A percentile compares a stretch with the other conserved stretches of the same genome.
Evolutionary conservation across 2,888 invertebrate genomes (phyloP).

Genomic region (Encarsia formosa): DNA sequence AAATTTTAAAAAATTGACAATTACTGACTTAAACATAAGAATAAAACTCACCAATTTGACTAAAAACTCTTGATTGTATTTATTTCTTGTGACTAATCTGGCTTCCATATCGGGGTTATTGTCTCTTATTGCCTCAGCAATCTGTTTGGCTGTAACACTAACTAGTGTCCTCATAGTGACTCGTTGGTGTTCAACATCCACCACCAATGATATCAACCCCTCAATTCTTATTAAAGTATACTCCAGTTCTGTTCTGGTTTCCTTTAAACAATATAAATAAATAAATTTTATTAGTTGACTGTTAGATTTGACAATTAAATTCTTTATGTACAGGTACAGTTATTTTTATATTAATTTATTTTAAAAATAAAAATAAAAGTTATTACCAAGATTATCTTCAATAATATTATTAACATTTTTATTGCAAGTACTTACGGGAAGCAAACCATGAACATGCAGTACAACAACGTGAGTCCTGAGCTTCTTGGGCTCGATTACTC

Average conservation of each 20-base stretch:
- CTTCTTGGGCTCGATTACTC: constrained; percentile 49
- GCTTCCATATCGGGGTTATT: constrained; percentile 48
- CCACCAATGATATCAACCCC: constrained; percentile 49
- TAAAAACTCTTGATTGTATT: constrained; percentile 50
- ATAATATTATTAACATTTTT: not conserved
- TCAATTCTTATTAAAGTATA: constrained; percentile 47
- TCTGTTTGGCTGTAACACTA: constrained; percentile 47
- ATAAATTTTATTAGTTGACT: not conserved
- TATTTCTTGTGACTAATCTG: constrained; percentile 48
- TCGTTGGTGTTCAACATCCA: constrained; percentile 50
- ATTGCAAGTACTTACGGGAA: constrained; percentile 38
- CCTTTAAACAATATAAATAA: constrained; percentile 40
- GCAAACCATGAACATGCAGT: constrained; percentile 45
- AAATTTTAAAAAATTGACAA: not conserved
- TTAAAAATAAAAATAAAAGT: not conserved
- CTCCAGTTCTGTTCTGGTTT: constrained; percentile 48
- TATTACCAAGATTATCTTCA: not conserved
- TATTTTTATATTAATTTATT: not conserved
- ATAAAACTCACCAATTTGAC: constrained; percentile 42
- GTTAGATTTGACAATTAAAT: not conserved
- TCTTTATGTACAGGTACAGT: not conserved
- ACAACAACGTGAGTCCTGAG: constrained; percentile 47
- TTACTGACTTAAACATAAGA: not conserved
- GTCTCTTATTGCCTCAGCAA: constrained; percentile 47
- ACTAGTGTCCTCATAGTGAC: constrained; percentile 50